Evolutionary conservation across 2,797 vertebrate genomes (phyloP).

Genomic region (Lycodopsis pacificus): DNA sequence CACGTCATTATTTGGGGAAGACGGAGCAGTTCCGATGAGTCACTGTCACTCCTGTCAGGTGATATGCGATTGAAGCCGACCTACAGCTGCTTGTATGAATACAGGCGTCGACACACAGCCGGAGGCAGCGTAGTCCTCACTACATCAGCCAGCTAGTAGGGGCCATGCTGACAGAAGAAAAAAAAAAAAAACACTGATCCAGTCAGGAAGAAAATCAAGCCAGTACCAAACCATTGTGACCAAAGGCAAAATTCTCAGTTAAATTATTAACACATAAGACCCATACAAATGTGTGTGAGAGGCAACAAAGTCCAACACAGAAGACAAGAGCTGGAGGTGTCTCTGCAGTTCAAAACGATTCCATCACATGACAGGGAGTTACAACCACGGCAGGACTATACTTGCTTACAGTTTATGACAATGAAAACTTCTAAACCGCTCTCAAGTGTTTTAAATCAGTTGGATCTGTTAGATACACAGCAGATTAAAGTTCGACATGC

Average conservation of each 20-base stretch:
- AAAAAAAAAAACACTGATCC: slow-evolving; percentile 33
- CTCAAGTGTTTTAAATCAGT: background rate
- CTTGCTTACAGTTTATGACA: slow-evolving; percentile 1
- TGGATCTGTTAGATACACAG: background rate
- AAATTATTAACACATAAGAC: slow-evolving; percentile 44
- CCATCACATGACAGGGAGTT: slow-evolving; percentile 42
- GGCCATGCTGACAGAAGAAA: slow-evolving; percentile 37
- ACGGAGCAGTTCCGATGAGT: slow-evolving; percentile 20
- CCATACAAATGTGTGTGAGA: slow-evolving; percentile 20
- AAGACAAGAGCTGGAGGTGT: background rate
- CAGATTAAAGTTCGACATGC: slow-evolving; percentile 31
- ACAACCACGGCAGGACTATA: background rate
- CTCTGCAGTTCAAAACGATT: slow-evolving; percentile 5
- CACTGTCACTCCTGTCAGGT: background rate
- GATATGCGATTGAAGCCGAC: slow-evolving; percentile 27
- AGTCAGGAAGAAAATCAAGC: slow-evolving; percentile 37
- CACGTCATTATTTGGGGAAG: background rate
- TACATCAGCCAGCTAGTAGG: slow-evolving; percentile 22
- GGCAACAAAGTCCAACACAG: slow-evolving; percentile 14
- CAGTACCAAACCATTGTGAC: slow-evolving; percentile 17
- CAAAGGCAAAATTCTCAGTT: slow-evolving; percentile 24
- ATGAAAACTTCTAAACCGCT: background rate
- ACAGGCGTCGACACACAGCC: slow-evolving; percentile 36
- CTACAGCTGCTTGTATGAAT: slow-evolving; percentile 36
- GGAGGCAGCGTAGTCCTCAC: slow-evolving; percentile 39